Conservation (phyloP, 2,113 vertebrate genomes). For the Siniperca knerii region DNA sequence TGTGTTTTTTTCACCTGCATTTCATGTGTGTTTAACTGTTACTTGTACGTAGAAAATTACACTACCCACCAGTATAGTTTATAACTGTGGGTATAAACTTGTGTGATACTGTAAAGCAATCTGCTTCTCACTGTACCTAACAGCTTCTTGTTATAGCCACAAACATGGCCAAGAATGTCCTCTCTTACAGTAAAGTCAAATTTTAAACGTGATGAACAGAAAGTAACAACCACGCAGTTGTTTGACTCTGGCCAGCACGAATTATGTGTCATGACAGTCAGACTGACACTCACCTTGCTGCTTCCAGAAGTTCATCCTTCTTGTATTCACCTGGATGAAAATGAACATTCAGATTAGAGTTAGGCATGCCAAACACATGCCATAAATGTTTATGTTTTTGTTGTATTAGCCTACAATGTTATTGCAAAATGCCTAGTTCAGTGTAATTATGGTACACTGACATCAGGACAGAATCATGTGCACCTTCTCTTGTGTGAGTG, state of each 20-base stretch:
- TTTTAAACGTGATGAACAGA: background rate
- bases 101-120: too few relatives aligned
- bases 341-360: constrained; percentile 85
- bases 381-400: background rate
- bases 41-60: too few relatives aligned
- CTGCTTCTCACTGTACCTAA: background rate
- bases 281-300: constrained; percentile 91
- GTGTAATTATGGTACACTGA: background rate
- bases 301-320: constrained; percentile 99
- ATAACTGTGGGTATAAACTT: too few relatives aligned
- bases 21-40: background rate
- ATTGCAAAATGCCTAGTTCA: background rate
- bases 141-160: too few relatives aligned
- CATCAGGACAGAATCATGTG: background rate
- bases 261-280: background rate
- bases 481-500: background rate
- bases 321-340: constrained; percentile 99
- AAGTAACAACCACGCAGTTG: background rate
- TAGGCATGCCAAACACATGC: rapidly evolving
- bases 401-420: background rate
- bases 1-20: background rate
- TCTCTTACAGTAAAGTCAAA: background rate
- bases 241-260: background rate
- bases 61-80: too few relatives aligned
- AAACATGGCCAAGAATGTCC: background rate